Base-by-base conservation (phyloP, 2,888 invertebrate species). In the Eurytoma adleriae region DNA sequence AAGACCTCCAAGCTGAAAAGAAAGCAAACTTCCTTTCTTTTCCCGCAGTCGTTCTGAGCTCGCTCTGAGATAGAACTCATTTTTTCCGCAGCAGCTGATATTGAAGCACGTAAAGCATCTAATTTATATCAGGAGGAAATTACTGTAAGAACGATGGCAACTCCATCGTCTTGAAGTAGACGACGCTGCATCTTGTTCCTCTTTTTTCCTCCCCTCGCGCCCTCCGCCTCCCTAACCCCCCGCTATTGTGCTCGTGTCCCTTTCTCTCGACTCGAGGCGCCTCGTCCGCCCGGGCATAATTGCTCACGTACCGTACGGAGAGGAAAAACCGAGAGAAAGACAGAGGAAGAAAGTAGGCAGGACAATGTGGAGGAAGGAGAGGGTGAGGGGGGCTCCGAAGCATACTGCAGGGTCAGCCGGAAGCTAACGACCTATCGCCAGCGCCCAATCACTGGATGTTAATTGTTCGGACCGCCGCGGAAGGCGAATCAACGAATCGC, bases 391-490 rank as follows among this genome's bases (percentile, higher is more conserved):
- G 84, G 83, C 85, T 85, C 40, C 30, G 50, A 54, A 48, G n/a
- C 27, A 48, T 86, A 84, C 85, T 86, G 87, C 87, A 77, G 83
- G 87, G 86, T 88, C 88, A 88, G 88, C 88, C 86, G 83, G 87
- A 87, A 86, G 85, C 85, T 87, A 87, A 88, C 87, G 87, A 87
- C 85, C 85, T 83, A 85, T 85, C 84, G 85, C 82, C 83, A 82
- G 83, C 80, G 83, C 82, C 85, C 86, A 86, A 87, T 87, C 86
- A 87, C 86, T 87, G 85, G 87, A 87, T 86, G 87, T 87, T 88
- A 88, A 88, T 88, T 87, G 87, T 83, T 84, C 84, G 74, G 72
- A 72, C 82, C 78, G 69, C 67, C 74, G 72, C 78, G 74, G 80
- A 83, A 76, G 80, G 72, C 79, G 83, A 79, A 83, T 84, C 83